Base-by-base conservation (phyloP, 2,888 invertebrate species). In the Amblyteles armatorius region DNA sequence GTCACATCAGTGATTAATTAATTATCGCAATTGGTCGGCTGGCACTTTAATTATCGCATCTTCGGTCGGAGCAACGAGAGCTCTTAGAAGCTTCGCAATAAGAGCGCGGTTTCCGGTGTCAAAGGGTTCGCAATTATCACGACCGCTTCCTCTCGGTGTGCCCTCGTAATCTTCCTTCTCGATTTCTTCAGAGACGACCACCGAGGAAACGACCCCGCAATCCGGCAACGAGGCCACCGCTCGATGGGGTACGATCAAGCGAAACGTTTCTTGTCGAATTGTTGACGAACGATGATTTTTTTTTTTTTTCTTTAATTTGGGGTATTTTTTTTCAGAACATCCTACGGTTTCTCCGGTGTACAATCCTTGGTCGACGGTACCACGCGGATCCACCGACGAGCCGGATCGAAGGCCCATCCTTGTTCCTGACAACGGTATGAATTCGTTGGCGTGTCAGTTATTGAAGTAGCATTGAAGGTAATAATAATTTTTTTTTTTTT, bases 21-120 rank as follows among this genome's bases (percentile, higher is more conserved):
- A 86, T 86, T 82, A 85, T 82, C 52, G 77, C 71, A 86, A 86
- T 86, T 86, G 86, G 71, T 52, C 67, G 69, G 68, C 68, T 60
- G 40, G 22, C 73, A 69, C 67, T 84, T 76, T 76, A 44, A 69
- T 81, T 82, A 50, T 79, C 52, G 55, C 57, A 44, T 50, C 48
- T 65, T 55, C 65, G 52, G 63, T 52, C 57, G 48, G 19, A 79
- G 48, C 60, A 63, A 57, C 11, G 57, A 26, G 22, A 57, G 26
- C 26, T 26, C 57, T 57, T 26, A 26, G 16, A 57, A 7, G 22
- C 19, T 55, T 73, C 52, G 72, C 55, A 74, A 67, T 57, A 26
- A 13, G 26, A 57, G 11, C 9, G 55, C 55, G 3, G 44, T 60
- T 77, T 63, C 63, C 69, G 50, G 48, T 26, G 36, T 19, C 29